Evolutionary conservation across 2,113 vertebrate genomes (phyloP).

Genomic region (Otolemur garnettii): DNA sequence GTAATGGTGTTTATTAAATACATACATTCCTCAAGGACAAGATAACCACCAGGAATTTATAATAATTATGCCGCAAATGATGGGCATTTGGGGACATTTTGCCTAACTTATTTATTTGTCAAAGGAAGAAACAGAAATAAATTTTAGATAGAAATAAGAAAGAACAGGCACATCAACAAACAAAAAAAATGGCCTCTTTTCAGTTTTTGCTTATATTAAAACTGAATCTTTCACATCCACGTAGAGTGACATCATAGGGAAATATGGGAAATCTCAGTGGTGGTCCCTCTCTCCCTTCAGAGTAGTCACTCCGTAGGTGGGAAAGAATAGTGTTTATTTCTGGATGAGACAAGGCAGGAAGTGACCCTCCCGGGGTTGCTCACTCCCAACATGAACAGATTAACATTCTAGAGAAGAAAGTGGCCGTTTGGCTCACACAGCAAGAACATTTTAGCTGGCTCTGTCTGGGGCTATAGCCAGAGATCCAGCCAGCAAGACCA

Average conservation of each 20-base stretch:
- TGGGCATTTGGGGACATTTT: not conserved
- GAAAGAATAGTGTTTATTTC: not conserved
- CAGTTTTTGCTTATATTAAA: slow-evolving; percentile 37
- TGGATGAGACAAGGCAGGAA: not conserved
- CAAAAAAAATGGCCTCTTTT: not conserved
- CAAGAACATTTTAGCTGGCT: not conserved
- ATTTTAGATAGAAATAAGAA: slow-evolving; percentile 44
- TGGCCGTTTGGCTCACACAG: not conserved
- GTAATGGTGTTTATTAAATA: slow-evolving; percentile 23
- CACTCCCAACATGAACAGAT: slow-evolving; percentile 1
- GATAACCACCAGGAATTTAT: slow-evolving; percentile 40
- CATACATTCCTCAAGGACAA: slow-evolving; percentile 55
- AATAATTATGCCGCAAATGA: slow-evolving; percentile 20
- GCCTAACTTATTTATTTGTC: slow-evolving; percentile 17
- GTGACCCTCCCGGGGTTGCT: not conserved
- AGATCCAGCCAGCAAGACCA: not conserved
- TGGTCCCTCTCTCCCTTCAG: not conserved
- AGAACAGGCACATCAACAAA: not conserved
- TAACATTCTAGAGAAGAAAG: slow-evolving; percentile 43
- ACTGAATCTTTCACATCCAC: slow-evolving; percentile 8
- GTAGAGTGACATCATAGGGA: not conserved
- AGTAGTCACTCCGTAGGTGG: not conserved
- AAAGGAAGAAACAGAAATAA: not conserved
- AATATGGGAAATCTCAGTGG: not conserved
- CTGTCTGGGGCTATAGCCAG: not conserved